Percentiles rank a stretch among this genome's conserved stretches.
Conservation (phyloP, 2,113 vertebrate species). For the Eptesicus fuscus region DNA sequence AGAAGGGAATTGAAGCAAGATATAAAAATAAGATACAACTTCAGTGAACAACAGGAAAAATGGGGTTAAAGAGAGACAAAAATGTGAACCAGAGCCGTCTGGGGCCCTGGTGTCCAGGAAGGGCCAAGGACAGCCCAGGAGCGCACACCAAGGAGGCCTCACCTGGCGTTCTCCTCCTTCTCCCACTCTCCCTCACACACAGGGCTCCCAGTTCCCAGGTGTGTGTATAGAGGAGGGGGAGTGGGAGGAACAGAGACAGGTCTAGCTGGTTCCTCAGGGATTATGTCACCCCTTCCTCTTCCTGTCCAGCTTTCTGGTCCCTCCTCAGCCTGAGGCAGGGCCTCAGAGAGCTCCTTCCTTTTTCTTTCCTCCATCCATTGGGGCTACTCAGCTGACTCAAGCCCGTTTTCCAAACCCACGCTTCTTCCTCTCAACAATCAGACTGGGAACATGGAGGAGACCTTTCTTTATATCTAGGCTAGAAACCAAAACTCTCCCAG, state of each 20-base stretch:
- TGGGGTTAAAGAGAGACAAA: background rate
- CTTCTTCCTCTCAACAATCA: background rate
- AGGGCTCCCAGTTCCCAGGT: background rate
- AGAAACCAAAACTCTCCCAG: background rate
- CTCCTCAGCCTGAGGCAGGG: background rate
- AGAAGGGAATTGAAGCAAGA: constrained; percentile 24
- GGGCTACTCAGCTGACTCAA: background rate
- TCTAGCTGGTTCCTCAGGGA: constrained; percentile 49
- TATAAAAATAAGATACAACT: background rate
- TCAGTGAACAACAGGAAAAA: background rate
- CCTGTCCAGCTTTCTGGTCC: background rate
- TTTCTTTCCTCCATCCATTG: background rate
- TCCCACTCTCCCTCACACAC: background rate
- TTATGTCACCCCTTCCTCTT: constrained; percentile 1
- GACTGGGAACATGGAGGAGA: background rate
- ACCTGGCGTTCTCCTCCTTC: background rate
- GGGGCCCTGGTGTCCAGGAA: background rate
- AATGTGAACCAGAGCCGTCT: background rate
- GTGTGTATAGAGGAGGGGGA: background rate
- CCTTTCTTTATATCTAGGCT: background rate
- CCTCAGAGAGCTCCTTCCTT: background rate
- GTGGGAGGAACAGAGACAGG: constrained; percentile 28
- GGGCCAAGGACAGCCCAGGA: background rate
- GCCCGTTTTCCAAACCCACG: background rate
- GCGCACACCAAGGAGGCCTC: background rate